Conservation (phyloP, 2,888 invertebrate species). For the Empis livida region DNA sequence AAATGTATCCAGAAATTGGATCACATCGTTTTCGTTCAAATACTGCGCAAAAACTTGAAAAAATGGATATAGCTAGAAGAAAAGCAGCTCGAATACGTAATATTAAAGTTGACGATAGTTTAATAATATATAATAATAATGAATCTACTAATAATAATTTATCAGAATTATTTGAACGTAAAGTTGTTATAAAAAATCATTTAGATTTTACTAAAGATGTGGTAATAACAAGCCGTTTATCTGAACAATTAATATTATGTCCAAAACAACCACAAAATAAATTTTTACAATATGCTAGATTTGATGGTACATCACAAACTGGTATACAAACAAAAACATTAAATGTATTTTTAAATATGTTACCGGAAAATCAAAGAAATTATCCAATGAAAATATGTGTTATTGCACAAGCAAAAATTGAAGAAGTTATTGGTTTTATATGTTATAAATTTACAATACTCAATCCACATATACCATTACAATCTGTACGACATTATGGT, state of each 20-base stretch:
- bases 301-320: conserved; percentile 77
- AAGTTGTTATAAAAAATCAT: conserved; percentile 15
- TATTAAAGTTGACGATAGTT: conserved; percentile 55
- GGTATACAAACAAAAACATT: conserved; percentile 70
- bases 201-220: conserved; percentile 1
- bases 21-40: conserved; percentile 64
- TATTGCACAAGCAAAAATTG: conserved; percentile 70
- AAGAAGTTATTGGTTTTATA: conserved; percentile 83
- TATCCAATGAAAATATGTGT: conserved; percentile 77
- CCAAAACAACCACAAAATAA: conserved; percentile 71
- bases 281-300: conserved; percentile 80
- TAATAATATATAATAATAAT: conserved; percentile 37
- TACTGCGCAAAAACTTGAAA: conserved; percentile 78
- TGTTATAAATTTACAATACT: conserved; percentile 68
- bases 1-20: conserved; percentile 50
- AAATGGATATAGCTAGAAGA: conserved; percentile 74
- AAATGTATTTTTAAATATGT: conserved; percentile 81
- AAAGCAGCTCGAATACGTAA: conserved; percentile 58
- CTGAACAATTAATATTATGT: conserved; percentile 63
- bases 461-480: conserved; percentile 48
- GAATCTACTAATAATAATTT: conserved; percentile 42
- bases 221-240: conserved; percentile 46
- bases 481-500: conserved; percentile 61
- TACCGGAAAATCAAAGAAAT: conserved; percentile 63
- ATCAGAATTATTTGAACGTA: neutral